A percentile compares a stretch with the other conserved stretches of the same genome.
phyloP scores from a whole-genome alignment of 2,113 vertebrate genomes.

The Symphodus melops region DNA sequence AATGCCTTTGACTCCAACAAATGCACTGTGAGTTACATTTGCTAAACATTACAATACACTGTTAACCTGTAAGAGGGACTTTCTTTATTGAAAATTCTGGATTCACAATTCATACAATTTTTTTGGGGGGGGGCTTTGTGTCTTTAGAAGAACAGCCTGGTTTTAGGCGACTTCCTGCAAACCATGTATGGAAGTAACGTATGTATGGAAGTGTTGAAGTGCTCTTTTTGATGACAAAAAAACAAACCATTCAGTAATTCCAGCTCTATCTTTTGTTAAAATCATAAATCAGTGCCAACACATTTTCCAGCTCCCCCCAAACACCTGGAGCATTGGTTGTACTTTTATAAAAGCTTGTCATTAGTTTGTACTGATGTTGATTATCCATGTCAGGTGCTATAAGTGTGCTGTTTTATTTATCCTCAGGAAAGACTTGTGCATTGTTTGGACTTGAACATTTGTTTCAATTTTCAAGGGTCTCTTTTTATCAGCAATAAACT shows the following conservation, averaged over 20 bases:
- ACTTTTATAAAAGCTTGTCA: constrained; percentile 4
- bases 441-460: constrained; percentile 11
- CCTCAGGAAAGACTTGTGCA: constrained; percentile 27
- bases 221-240: too few species aligned
- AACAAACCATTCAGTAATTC: not conserved
- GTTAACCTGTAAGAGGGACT: too few species aligned
- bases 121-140: too few species aligned
- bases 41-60: too few species aligned
- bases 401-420: constrained; percentile 20
- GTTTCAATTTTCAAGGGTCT: not conserved
- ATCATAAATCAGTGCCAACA: not conserved
- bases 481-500: constrained; percentile 25
- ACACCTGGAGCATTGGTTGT: constrained; percentile 18
- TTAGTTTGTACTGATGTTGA: constrained; percentile 9
- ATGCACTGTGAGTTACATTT: not conserved
- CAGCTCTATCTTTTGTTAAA: not conserved
- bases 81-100: not conserved
- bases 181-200: not conserved
- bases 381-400: not conserved
- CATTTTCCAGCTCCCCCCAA: not conserved
- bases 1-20: not conserved
- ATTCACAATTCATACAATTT: too few species aligned
- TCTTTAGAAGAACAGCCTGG: not conserved
- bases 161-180: not conserved
- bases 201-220: not conserved